phyloP scores from a whole-genome alignment of 2,888 invertebrate species.

The Parasteatoda lunata region DNA sequence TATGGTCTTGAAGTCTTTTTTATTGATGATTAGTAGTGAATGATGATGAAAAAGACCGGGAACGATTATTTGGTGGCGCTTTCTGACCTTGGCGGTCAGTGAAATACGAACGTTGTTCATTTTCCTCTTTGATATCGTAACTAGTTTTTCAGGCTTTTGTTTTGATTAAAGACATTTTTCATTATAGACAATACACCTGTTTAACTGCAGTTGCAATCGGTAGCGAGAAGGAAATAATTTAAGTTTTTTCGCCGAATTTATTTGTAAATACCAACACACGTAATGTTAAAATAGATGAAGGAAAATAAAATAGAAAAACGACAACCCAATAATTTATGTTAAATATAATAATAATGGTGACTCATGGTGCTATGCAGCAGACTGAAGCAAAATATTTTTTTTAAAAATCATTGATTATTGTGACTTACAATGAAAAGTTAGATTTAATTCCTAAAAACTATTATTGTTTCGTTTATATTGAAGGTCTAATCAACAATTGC shows the following conservation, averaged over 20 bases:
- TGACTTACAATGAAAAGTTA: too few relatives aligned
- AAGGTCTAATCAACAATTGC: too few relatives aligned
- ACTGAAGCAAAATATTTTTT: too few relatives aligned
- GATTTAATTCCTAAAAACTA: too few relatives aligned
- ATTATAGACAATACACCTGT: not conserved
- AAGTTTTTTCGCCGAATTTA: not conserved
- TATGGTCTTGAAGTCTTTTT: not conserved
- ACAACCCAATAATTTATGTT: too few relatives aligned
- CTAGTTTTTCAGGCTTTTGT: not conserved
- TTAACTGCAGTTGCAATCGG: not conserved
- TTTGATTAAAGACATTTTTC: constrained; percentile 1
- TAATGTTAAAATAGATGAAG: too few relatives aligned
- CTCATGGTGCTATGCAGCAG: too few relatives aligned
- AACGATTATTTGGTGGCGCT: not conserved
- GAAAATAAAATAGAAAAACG: too few relatives aligned
- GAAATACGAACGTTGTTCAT: not conserved
- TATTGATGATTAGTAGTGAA: not conserved
- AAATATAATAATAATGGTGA: too few relatives aligned
- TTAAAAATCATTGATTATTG: too few relatives aligned
- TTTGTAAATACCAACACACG: not conserved
- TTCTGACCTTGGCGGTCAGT: not conserved
- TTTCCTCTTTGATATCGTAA: not conserved
- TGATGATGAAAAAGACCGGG: not conserved
- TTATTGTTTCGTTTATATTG: too few relatives aligned
- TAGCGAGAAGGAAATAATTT: not conserved